phyloP scores from a whole-genome alignment of 2,888 invertebrate species.

The Pandemis heparana region DNA sequence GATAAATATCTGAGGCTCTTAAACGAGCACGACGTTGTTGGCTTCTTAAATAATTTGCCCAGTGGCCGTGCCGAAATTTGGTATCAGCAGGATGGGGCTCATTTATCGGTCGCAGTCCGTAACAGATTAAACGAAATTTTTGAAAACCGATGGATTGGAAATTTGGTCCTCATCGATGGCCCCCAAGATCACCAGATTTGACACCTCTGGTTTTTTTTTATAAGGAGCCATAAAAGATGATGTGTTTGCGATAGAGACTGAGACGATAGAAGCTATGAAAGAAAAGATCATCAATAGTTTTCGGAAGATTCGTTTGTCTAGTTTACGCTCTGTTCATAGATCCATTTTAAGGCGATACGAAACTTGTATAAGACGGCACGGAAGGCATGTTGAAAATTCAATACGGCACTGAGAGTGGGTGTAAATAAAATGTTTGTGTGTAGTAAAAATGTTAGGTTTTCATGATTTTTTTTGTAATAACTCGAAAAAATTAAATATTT shows the following conservation, averaged over 20 bases:
- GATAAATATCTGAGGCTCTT: conserved; percentile 15
- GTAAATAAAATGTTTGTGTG: no score
- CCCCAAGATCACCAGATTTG: conserved; percentile 30
- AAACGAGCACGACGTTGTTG: conserved; percentile 4
- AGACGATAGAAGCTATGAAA: neutral
- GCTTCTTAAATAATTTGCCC: neutral
- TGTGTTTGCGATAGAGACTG: conserved; percentile 3
- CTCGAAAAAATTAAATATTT: no score
- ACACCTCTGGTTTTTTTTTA: conserved; percentile 25
- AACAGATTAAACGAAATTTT: conserved; percentile 19
- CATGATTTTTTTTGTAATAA: no score
- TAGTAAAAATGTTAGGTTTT: no score
- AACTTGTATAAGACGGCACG: no score
- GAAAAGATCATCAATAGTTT: neutral
- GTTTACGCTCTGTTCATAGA: no score
- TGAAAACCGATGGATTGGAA: conserved; percentile 21
- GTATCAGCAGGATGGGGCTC: conserved; percentile 7
- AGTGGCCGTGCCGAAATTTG: conserved; percentile 17
- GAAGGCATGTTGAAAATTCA: no score
- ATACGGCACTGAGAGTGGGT: no score
- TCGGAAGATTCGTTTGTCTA: no score
- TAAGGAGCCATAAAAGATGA: conserved; percentile 27
- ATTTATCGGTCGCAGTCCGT: no score
- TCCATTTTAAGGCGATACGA: no score
- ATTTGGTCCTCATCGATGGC: conserved; percentile 29